Base-by-base conservation (phyloP, 2,888 invertebrate species). In the Eupithecia pulchellata region DNA sequence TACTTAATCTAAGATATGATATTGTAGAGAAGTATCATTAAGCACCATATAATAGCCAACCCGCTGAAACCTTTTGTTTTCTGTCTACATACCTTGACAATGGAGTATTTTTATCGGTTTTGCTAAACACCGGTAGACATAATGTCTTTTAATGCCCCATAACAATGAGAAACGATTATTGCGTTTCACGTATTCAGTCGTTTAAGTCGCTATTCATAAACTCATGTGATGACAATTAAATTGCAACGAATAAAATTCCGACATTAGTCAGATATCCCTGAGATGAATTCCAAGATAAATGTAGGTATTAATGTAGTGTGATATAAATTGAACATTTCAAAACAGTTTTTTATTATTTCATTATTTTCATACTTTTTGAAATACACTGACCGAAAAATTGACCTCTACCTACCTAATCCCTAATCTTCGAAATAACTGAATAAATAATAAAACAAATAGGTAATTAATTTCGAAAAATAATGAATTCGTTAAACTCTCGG, bases 111-210 rank as follows among this genome's bases (percentile, higher is more conserved):
- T 86, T 86, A 88, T 82, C 72, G 79, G 69, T 75, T 52, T 68
- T 76, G 76, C 81, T 86, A 81, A 89, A 88, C 84, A 86, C 85
- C 74, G 82, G 88, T 84, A 86, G 87, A 82, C 77, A 78, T 63
- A n/a, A 77, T 77, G 75, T 75, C 76, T 71, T 82, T 90, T 91
- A 88, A 90, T 89, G 85, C 65, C 78, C 87, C 85, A 89, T 90
- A 88, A 90, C 86, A 87, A 83, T 88, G 89, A 87, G 82, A 80
- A 78, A 88, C 84, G 87, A 80, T 86, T 87, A 89, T 87, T 85
- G 86, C 77, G 71, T 76, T 83, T 82, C 79, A 76, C 76, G 78
- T 84, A 85, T 83, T 74, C 75, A 70, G 74, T 79, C 78, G 77
- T 81, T 71, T 79, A 81, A 81, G 81, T 79, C 81, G 82, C 72